Evolutionary conservation across 2,888 invertebrate genomes (phyloP), one percentile per base, ranked within the genome.

Genomic region (Xestoiulus laeticollis): DNA sequence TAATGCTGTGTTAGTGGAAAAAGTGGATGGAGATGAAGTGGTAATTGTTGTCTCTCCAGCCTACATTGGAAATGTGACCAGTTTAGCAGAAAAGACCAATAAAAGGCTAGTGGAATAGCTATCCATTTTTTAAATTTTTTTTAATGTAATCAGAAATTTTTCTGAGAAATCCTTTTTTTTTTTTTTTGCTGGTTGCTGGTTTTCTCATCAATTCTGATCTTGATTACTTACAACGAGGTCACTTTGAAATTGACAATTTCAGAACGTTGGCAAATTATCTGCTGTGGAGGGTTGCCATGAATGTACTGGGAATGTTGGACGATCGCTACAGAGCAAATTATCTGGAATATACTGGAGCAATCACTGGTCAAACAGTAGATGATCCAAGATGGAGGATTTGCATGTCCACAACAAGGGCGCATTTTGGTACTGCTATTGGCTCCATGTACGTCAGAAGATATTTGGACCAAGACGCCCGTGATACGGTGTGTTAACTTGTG

Each of bases 211-310:
- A 16, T 78, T 78, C 78, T 78, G 30, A 0, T 16, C 0, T 78
- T 78, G 78, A 78, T 78, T 78, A 78, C 78, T 78, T 16, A 26
- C 30, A 78, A 68, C 26, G 6, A 26, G 68, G 68, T 68, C 26
- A 68, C 26, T 68, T 78, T 78, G 78, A 78, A n/a, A 43, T 85
- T 85, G 43, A 88, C 87, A 53, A 43, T 89, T 90, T 19, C 91
- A 94, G 96, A 89, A 93, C 94, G 3, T 94, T 96, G 90, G 97
- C 98, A 3, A 98, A 98, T 93, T 98, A 98, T 91, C 95, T 97
- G 90, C 94, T 98, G 94, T 98, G 98, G 98, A 94, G 98, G 87
- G 96, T 96, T 0, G 95, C 95, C 0, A 95, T 96, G 5, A 95
- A 96, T 0, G 90, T 92, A 88, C 91, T 91, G 12, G 95, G 95